Percentiles rank a stretch among this genome's conserved stretches.
These are phyloP conservation scores for Heliconius aoede DNA, from an alignment of 2,888 invertebrate species.

Conservation along the genomic window DNA sequence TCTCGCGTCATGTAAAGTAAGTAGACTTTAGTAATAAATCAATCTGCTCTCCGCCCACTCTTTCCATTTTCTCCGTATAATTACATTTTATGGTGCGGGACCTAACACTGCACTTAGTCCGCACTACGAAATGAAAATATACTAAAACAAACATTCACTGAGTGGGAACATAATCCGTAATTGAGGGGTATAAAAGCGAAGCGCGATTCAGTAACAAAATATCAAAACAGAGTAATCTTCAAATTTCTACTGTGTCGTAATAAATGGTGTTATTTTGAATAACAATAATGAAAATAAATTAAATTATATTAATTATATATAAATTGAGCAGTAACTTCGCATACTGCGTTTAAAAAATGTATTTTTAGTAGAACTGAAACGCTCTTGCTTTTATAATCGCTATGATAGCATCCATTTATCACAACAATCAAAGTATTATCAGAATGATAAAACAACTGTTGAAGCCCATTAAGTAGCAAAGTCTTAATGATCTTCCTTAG, in stretches of 20 bases:
- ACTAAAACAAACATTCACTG: not conserved
- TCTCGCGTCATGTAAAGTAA: too few species aligned
- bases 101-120: not conserved
- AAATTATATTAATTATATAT: too few species aligned
- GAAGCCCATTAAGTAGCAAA: constrained; percentile 36
- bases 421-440: constrained; percentile 16
- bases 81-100: not conserved
- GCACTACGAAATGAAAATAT: not conserved
- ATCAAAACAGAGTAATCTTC: too few species aligned
- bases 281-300: too few species aligned
- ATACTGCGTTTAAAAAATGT: too few species aligned
- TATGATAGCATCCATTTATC: not conserved
- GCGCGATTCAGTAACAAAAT: too few species aligned
- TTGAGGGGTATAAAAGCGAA: too few species aligned
- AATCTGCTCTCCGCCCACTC: not conserved
- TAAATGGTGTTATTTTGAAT: too few species aligned
- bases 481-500: constrained; percentile 45
- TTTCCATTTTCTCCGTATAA: not conserved
- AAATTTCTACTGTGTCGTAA: too few species aligned
- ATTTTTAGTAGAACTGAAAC: too few species aligned
- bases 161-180: not conserved
- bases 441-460: constrained; percentile 24
- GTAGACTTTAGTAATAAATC: not conserved
- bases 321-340: too few species aligned
- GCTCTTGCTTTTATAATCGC: not conserved